phyloP scores from a whole-genome alignment of 2,888 invertebrate genomes.

The Microctonus brassicae region DNA sequence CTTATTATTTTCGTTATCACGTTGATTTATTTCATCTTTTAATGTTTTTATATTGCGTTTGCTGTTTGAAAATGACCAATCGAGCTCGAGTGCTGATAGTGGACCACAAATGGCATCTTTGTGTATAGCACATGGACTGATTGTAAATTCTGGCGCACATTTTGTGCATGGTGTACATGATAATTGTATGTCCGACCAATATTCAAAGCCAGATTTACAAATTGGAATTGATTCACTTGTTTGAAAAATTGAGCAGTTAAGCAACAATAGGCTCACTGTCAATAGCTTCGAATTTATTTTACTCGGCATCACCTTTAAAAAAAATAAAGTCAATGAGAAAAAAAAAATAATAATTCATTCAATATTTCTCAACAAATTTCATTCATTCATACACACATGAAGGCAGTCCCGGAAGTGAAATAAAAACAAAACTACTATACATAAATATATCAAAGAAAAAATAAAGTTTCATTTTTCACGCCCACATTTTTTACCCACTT shows the following conservation, averaged over 20 bases:
- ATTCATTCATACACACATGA: background rate
- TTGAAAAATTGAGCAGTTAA: slow-evolving; percentile 33
- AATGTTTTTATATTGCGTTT: background rate
- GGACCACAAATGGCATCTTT: slow-evolving; percentile 83
- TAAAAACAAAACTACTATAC: background rate
- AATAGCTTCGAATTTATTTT: slow-evolving; percentile 53
- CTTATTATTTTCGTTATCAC: background rate
- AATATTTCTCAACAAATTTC: background rate
- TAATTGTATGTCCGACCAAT: slow-evolving; percentile 78
- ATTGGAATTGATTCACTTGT: slow-evolving; percentile 53
- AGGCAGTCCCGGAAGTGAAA: background rate
- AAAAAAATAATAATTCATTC: background rate
- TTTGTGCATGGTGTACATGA: slow-evolving; percentile 80
- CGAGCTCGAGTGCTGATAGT: slow-evolving; percentile 76
- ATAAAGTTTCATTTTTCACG: background rate
- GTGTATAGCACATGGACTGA: slow-evolving; percentile 82
- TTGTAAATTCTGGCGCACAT: slow-evolving; percentile 77
- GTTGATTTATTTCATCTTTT: background rate
- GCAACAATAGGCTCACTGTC: slow-evolving; percentile 55
- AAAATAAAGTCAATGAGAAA: slow-evolving; percentile 17
- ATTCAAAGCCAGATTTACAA: slow-evolving; percentile 74
- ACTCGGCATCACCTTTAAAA: slow-evolving; percentile 60
- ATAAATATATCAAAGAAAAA: too few relatives aligned
- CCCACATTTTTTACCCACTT: background rate
- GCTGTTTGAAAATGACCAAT: slow-evolving; percentile 72